These are phyloP conservation scores for Amphimedon queenslandica DNA, from an alignment of 37 sponge, comb jelly and placozoan genomes.

Conservation along the genomic window DNA sequence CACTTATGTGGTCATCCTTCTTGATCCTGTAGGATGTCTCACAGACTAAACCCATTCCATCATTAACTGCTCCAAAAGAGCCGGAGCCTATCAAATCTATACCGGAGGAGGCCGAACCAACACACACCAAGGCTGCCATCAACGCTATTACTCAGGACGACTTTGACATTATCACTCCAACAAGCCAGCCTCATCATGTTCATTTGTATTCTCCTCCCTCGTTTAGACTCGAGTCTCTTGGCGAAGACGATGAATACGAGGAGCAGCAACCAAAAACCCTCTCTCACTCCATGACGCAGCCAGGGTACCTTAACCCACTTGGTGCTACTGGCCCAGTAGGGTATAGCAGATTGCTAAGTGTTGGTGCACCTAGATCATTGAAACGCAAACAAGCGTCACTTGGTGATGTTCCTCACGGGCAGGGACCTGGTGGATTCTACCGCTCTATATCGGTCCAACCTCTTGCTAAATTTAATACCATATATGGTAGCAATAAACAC, in stretches of 20 bases:
- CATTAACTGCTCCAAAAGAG: no score
- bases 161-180: background rate
- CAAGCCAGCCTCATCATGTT: background rate
- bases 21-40: no score
- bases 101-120: background rate
- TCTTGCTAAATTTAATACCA: background rate
- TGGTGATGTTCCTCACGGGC: background rate
- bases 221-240: background rate
- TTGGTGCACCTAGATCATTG: background rate
- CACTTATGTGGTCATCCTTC: no score
- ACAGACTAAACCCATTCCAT: no score
- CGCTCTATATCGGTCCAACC: conserved; percentile 1
- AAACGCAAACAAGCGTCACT: background rate
- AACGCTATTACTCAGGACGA: background rate
- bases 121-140: background rate
- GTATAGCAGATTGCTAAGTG: background rate
- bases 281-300: background rate
- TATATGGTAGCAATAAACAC: conserved; percentile 4
- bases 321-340: background rate
- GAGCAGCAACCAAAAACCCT: background rate
- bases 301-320: no score
- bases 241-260: background rate
- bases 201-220: background rate
- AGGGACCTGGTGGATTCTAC: background rate
- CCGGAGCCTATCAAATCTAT: no score